Conservation (phyloP, 2,888 invertebrate genomes). For the Lysandra bellargus region DNA sequence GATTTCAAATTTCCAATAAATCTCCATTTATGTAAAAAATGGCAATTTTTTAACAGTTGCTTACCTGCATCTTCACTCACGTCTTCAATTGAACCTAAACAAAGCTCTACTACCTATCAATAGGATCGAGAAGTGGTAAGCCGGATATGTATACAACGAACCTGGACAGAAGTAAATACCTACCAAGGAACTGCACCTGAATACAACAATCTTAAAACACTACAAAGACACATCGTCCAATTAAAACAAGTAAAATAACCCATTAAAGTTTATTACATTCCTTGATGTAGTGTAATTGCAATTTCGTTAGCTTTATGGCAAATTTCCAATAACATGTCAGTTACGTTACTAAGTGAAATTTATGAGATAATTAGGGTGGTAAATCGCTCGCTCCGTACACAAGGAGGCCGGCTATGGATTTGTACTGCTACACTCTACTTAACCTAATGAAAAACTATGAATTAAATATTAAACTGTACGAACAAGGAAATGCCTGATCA, state of each 20-base stretch:
- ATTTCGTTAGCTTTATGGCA: conserved; percentile 56
- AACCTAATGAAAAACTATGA: conserved; percentile 27
- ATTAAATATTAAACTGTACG: conserved; percentile 13
- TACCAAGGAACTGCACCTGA: no score
- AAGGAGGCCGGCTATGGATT: conserved; percentile 56
- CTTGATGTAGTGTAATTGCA: conserved; percentile 36
- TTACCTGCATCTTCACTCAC: no score
- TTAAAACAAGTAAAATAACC: conserved; percentile 28
- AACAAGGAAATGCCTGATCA: conserved; percentile 14
- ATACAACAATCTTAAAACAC: neutral
- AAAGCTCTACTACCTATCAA: no score
- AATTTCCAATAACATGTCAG: conserved; percentile 74
- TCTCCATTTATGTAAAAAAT: no score
- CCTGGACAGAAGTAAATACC: no score
- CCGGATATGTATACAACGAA: no score
- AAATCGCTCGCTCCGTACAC: conserved; percentile 62
- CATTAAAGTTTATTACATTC: conserved; percentile 33
- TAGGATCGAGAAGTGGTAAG: no score
- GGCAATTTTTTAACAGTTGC: no score
- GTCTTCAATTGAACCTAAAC: no score
- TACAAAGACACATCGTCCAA: neutral
- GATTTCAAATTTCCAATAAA: no score
- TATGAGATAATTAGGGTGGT: conserved; percentile 74
- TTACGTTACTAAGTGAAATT: conserved; percentile 77
- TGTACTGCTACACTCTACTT: conserved; percentile 42